Conservation (phyloP, 2,113 vertebrate species). For the Podocnemis expansa region DNA sequence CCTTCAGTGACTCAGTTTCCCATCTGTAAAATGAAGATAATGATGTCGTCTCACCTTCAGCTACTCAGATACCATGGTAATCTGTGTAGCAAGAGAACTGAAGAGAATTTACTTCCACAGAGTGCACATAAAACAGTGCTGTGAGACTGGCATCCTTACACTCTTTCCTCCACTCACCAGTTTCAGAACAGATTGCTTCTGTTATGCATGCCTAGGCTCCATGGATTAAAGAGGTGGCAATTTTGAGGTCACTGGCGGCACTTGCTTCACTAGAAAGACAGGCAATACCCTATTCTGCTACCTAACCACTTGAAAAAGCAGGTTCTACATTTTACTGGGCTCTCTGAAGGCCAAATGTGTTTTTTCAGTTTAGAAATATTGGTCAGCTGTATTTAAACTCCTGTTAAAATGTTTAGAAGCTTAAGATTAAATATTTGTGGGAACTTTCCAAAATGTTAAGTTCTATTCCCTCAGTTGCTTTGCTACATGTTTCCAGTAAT, state of each 20-base stretch:
- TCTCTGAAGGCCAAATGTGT: not conserved
- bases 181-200: not conserved
- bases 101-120: not conserved
- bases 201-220: accelerated
- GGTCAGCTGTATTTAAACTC: slow-evolving; percentile 9
- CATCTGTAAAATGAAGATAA: not conserved
- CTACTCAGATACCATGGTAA: not conserved
- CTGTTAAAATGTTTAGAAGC: not conserved
- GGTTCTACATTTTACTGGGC: not conserved
- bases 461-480: not conserved
- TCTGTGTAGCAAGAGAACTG: not conserved
- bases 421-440: slow-evolving; percentile 14
- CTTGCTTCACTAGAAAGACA: not conserved
- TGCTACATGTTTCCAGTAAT: not conserved
- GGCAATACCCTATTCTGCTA: accelerated
- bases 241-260: not conserved
- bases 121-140: not conserved
- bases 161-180: not conserved
- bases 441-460: not conserved
- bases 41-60: not conserved
- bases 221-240: not conserved
- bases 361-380: not conserved
- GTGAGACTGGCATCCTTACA: not conserved
- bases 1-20: not conserved
- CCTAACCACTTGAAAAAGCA: not conserved